Conservation (phyloP, 2,797 vertebrate genomes). For the Sitta carolinensis region DNA sequence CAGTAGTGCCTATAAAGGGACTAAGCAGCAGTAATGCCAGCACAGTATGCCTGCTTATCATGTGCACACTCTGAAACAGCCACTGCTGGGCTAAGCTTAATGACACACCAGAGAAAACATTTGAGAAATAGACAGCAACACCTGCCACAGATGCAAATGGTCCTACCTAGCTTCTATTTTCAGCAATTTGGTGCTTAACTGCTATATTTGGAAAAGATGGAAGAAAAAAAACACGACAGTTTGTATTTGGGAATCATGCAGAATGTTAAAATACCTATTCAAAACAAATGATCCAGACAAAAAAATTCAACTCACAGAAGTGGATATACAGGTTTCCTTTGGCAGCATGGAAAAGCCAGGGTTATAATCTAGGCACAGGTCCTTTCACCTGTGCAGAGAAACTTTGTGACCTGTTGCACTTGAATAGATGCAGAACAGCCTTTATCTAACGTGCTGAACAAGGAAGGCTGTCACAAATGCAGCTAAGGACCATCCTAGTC, state of each 20-base stretch:
- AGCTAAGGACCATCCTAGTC: not conserved
- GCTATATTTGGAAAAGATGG: not conserved
- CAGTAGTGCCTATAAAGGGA: not conserved
- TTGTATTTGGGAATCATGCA: not conserved
- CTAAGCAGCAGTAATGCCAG: not conserved
- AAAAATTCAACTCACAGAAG: not conserved
- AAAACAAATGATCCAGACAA: not conserved
- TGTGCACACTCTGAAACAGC: not conserved
- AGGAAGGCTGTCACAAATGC: not conserved
- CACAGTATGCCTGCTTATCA: not conserved
- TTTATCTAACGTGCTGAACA: not conserved
- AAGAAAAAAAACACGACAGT: fast-evolving
- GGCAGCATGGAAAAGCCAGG: not conserved
- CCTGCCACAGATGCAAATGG: not conserved
- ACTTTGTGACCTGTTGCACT: not conserved
- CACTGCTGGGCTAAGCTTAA: not conserved
- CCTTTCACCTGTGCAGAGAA: not conserved
- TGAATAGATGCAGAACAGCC: not conserved
- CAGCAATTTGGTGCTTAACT: not conserved
- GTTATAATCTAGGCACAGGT: not conserved
- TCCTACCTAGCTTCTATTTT: not conserved
- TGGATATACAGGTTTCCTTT: not conserved
- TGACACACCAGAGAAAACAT: not conserved
- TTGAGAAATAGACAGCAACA: not conserved
- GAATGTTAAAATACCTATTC: not conserved